These are phyloP conservation scores for Corythaeola cristata DNA, from an alignment of 2,113 vertebrate genomes.

Conservation along the genomic window DNA sequence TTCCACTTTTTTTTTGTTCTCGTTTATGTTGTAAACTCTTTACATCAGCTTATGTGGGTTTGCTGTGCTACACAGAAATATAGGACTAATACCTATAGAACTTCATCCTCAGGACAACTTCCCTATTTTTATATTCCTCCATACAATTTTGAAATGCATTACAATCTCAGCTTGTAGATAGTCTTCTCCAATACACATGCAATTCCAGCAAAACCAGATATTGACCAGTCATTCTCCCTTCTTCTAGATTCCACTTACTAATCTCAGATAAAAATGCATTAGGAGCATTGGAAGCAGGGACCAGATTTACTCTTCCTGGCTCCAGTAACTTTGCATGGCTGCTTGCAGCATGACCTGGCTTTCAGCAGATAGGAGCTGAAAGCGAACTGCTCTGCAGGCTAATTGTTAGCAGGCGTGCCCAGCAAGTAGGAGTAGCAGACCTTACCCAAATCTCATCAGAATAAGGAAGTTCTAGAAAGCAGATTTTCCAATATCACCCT, in stretches of 20 bases:
- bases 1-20: not conserved
- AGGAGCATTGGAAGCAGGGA: not conserved
- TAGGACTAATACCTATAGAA: not conserved
- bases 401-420: not conserved
- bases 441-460: not conserved
- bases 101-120: not conserved
- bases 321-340: not conserved
- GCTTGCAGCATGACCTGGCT: not conserved
- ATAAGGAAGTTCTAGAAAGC: not conserved
- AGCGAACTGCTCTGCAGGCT: not conserved
- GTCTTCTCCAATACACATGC: not conserved
- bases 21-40: not conserved
- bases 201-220: not conserved
- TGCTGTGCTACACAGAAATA: not conserved
- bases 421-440: not conserved
- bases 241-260: not conserved
- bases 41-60: not conserved
- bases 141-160: not conserved
- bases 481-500: not conserved
- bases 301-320: not conserved
- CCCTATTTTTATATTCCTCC: not conserved
- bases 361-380: not conserved
- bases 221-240: not conserved
- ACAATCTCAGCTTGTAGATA: not conserved
- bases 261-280: not conserved